Evolutionary conservation across 2,888 invertebrate genomes (phyloP).

Genomic region (Erebia epiphron): DNA sequence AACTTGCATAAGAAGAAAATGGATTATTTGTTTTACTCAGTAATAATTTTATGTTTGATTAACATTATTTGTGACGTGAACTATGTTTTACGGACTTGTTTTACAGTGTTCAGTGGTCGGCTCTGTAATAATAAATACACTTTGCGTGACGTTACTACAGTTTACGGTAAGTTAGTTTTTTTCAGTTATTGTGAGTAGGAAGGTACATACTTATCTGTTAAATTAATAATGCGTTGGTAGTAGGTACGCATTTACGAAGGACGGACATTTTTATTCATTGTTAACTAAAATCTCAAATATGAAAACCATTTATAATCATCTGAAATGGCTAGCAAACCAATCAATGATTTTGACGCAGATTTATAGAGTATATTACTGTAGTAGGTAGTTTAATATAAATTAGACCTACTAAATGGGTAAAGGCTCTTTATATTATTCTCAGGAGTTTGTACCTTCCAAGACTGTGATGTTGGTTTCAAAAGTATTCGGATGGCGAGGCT

Average conservation of each 20-base stretch:
- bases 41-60: slow-evolving; percentile 59
- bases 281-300: no score
- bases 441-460: slow-evolving; percentile 71
- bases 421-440: slow-evolving; percentile 4
- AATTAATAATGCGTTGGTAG: not conserved
- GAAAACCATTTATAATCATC: no score
- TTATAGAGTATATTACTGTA: not conserved
- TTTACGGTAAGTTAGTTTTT: slow-evolving; percentile 83
- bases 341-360: not conserved
- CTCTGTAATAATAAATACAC: slow-evolving; percentile 85
- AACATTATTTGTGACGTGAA: slow-evolving; percentile 87
- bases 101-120: slow-evolving; percentile 86
- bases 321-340: no score
- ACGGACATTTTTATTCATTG: no score
- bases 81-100: slow-evolving; percentile 87
- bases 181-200: no score
- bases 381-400: no score
- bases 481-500: slow-evolving; percentile 60
- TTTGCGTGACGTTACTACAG: slow-evolving; percentile 86
- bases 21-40: slow-evolving; percentile 48
- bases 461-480: slow-evolving; percentile 61
- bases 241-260: not conserved
- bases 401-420: no score
- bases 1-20: slow-evolving; percentile 35
- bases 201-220: no score